Percentiles rank a stretch among this genome's conserved stretches.
Evolutionary conservation across 2,113 vertebrate species (phyloP).

Genomic region (Seriola aureovittata): DNA sequence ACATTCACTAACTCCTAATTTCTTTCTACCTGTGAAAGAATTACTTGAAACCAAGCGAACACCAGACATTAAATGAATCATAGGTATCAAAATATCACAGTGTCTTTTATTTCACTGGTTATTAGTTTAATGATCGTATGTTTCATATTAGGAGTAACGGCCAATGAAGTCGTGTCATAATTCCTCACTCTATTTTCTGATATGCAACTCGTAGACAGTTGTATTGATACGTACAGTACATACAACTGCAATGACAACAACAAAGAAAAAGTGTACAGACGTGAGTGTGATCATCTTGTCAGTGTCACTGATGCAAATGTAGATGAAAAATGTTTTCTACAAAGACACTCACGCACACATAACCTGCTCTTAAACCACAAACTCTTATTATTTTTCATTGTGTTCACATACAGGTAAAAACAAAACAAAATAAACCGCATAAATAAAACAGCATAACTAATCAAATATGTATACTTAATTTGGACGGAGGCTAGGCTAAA

Average conservation of each 20-base stretch:
- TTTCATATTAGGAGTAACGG: not conserved
- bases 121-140: not conserved
- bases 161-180: not conserved
- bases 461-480: too few species aligned
- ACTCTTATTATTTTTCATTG: not conserved
- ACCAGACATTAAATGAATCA: not conserved
- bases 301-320: not conserved
- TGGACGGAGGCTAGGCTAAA: too few species aligned
- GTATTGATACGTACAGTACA: not conserved
- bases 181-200: not conserved
- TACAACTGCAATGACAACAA: not conserved
- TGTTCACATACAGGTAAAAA: too few species aligned
- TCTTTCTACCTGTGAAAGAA: not conserved
- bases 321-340: too few species aligned
- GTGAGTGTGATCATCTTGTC: too few species aligned
- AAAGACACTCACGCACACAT: too few species aligned
- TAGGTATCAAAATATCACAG: not conserved
- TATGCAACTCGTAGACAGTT: not conserved
- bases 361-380: too few species aligned
- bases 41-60: not conserved
- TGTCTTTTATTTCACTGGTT: not conserved
- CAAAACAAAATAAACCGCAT: too few species aligned
- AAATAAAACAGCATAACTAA: too few species aligned
- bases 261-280: too few species aligned
- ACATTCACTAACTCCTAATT: not conserved